Evolutionary conservation across 2,113 vertebrate species (phyloP).

Genomic region (Dromas ardeola): DNA sequence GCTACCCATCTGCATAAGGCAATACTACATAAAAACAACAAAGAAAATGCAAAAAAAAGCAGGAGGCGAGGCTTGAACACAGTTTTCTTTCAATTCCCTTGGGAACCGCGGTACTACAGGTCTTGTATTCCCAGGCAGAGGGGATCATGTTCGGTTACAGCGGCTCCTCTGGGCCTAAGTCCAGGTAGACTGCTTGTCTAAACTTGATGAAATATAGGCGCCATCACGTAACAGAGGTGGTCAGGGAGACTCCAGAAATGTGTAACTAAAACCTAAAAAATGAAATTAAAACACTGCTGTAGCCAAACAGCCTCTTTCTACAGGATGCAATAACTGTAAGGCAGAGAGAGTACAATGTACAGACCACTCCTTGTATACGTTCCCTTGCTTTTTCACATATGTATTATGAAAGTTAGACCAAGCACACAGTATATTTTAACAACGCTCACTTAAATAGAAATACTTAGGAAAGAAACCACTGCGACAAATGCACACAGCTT

Average conservation of each 20-base stretch:
- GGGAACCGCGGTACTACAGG: conserved; percentile 80
- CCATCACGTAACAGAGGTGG: conserved; percentile 89
- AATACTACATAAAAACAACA: conserved; percentile 68
- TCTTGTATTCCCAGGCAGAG: conserved; percentile 80
- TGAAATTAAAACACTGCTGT: conserved; percentile 76
- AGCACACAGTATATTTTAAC: not conserved
- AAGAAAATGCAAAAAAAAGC: conserved; percentile 75
- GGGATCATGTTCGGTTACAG: conserved; percentile 87
- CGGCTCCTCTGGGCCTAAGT: conserved; percentile 82
- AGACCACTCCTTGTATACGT: conserved; percentile 31
- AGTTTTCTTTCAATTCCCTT: conserved; percentile 80
- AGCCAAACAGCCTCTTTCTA: conserved; percentile 71
- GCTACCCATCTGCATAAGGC: conserved; percentile 70
- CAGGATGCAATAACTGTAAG: conserved; percentile 65
- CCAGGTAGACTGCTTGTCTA: conserved; percentile 86
- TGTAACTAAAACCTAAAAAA: conserved; percentile 91
- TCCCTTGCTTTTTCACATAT: conserved; percentile 27
- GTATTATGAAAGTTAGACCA: conserved; percentile 4
- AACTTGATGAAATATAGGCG: conserved; percentile 84
- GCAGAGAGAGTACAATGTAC: conserved; percentile 12
- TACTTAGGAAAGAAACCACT: not conserved
- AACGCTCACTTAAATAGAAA: conserved; percentile 1
- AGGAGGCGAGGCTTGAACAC: conserved; percentile 56
- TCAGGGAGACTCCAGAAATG: conserved; percentile 79
- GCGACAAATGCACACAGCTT: not conserved